phyloP scores from a whole-genome alignment of 2,888 invertebrate genomes.

The Caenorhabditis sp. region DNA sequence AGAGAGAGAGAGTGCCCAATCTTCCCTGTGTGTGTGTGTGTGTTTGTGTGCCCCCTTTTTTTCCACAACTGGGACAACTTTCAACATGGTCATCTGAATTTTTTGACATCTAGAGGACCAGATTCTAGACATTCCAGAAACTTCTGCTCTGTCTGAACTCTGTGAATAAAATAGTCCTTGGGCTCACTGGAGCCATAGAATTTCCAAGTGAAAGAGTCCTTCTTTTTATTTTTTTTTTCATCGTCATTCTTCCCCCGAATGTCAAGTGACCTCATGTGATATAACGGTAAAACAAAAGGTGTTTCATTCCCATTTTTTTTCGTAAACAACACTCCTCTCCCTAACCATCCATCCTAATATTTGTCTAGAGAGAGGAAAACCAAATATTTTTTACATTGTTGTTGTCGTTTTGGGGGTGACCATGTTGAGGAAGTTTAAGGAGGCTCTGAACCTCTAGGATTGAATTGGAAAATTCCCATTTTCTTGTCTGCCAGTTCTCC shows the following conservation, averaged over 20 bases:
- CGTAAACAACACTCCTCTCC: conserved; percentile 40
- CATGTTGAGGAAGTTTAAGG: too few relatives aligned
- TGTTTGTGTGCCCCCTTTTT: not conserved
- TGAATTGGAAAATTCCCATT: too few relatives aligned
- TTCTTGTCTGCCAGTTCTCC: too few relatives aligned
- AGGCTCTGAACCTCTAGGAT: too few relatives aligned
- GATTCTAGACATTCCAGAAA: not conserved
- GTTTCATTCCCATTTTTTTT: conserved; percentile 24
- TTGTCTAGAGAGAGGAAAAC: not conserved
- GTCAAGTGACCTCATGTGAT: conserved; percentile 45
- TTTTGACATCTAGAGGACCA: too few relatives aligned
- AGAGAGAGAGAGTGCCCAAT: conserved; percentile 4
- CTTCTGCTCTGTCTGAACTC: not conserved
- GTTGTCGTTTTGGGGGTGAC: too few relatives aligned
- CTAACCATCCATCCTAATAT: conserved; percentile 17
- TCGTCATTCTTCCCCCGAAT: not conserved
- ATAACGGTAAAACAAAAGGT: conserved; percentile 23
- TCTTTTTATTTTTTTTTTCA: not conserved
- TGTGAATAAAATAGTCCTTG: conserved; percentile 3
- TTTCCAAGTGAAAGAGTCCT: not conserved
- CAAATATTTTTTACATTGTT: too few relatives aligned
- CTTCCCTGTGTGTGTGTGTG: not conserved
- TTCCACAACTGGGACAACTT: not conserved
- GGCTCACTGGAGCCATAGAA: not conserved
- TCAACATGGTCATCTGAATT: too few relatives aligned